Base-by-base conservation (phyloP, 2,888 invertebrate genomes). In the Noctua pronuba region DNA sequence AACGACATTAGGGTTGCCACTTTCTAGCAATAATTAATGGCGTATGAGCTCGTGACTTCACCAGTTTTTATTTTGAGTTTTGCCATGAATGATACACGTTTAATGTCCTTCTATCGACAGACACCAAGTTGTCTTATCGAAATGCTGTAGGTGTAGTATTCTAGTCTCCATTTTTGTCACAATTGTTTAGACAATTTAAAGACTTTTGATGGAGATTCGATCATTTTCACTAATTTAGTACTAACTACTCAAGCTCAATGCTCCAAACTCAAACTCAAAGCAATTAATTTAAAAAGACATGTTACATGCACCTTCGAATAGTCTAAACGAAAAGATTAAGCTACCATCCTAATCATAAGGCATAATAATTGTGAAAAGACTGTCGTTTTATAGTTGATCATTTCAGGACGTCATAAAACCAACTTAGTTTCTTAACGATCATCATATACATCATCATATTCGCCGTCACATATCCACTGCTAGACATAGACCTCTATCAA, bases 1-100 rank as follows among this genome's bases (percentile, higher is more conserved):
- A 38, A 52, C n/a, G 69, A 49, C 46, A 31, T 8, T 68, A 77
- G 77, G 77, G 82, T 31, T 77, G 62, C 67, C 46, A 0, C 41
- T 35, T 65, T 64, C 21, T 24, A 13, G 21, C 28, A 67, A 49
- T 46, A 31, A 68, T 49, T 13, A 68, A 35, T 49, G 31, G 1
- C 2, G 16, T 10, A 46, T 67, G 1, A 13, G 4, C 8, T 8
- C 8, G 41, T 28, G 13, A 46, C 7, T 46, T 31, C 8, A 46
- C 7, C 8, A n/a, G n/a, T n/a, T n/a, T n/a, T n/a, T n/a, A n/a
- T n/a, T n/a, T n/a, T 67, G 38, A 38, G 38, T 31, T 31, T n/a
- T 65, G n/a, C 11, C 55, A 55, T 24, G 24, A 24, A 52, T 52
- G 8, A 52, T 24, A 24, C 24, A 52, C 3, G 18, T 24, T 24